Evolutionary conservation across 2,888 invertebrate species (phyloP).

Genomic region (Xiphydria camelus): DNA sequence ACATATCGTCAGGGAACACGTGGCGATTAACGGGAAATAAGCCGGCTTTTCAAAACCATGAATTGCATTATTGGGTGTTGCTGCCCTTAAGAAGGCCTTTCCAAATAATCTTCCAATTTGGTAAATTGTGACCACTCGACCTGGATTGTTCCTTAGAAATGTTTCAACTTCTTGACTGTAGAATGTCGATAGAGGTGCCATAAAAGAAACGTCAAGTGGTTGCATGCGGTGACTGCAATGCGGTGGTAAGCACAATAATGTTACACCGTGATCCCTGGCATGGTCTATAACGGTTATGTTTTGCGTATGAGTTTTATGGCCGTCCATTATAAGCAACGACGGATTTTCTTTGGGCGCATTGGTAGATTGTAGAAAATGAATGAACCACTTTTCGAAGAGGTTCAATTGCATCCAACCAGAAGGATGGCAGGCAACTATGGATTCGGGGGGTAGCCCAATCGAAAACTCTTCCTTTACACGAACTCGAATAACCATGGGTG

Average conservation of each 20-base stretch:
- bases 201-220: constrained; percentile 45
- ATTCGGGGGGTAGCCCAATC: constrained; percentile 38
- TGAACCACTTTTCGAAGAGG: constrained; percentile 42
- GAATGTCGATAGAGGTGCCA: constrained; percentile 44
- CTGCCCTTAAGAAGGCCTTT: constrained; percentile 33
- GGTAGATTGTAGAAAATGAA: constrained; percentile 33
- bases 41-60: constrained; percentile 32
- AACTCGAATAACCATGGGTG: constrained; percentile 46
- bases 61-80: constrained; percentile 24
- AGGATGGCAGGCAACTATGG: constrained; percentile 32
- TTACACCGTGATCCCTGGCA: constrained; percentile 41
- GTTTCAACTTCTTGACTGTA: constrained; percentile 41
- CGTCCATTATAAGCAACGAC: constrained; percentile 31
- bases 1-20: too few relatives aligned
- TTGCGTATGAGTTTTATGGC: constrained; percentile 37
- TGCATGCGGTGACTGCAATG: constrained; percentile 47
- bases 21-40: too few relatives aligned
- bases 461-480: constrained; percentile 39
- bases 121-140: constrained; percentile 23
- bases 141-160: constrained; percentile 33
- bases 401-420: constrained; percentile 45
- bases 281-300: constrained; percentile 41
- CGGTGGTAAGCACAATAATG: constrained; percentile 42
- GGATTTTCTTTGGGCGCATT: constrained; percentile 25
- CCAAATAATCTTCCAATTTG: constrained; percentile 30